These are phyloP conservation scores for Magallana ariakensis DNA, from an alignment of 1,140 invertebrate genomes.

Conservation along the genomic window DNA sequence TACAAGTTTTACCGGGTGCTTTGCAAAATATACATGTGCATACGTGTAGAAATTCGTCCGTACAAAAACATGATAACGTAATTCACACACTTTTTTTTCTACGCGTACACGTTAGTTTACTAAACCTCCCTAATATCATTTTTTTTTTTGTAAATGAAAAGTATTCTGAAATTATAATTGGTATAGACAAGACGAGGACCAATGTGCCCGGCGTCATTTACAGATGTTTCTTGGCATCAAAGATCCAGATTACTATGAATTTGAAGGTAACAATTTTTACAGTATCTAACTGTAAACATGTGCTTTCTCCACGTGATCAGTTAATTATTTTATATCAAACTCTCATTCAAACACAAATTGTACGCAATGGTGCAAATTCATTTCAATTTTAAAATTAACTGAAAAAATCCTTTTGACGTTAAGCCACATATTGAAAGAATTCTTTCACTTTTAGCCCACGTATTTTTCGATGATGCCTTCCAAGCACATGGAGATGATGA, in stretches of 20 bases:
- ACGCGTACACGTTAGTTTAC: too few relatives aligned
- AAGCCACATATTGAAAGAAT: conserved; percentile 82
- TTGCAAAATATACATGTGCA: too few relatives aligned
- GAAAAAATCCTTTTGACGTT: background rate
- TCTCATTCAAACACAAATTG: too few relatives aligned
- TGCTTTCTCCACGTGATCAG: conserved; percentile 72
- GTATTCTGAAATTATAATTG: too few relatives aligned
- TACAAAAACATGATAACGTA: too few relatives aligned
- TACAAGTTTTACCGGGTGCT: too few relatives aligned
- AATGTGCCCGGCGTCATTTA: conserved; percentile 92
- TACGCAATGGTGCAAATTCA: too few relatives aligned
- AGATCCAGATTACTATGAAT: conserved; percentile 98
- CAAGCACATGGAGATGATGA: conserved; percentile 94
- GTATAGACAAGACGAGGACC: conserved; percentile 92
- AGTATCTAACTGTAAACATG: too few relatives aligned
- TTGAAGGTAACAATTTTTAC: conserved; percentile 85
- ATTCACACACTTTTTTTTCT: too few relatives aligned
- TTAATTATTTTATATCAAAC: background rate
- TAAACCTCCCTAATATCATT: too few relatives aligned
- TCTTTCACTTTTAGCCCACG: conserved; percentile 86
- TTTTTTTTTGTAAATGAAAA: too few relatives aligned
- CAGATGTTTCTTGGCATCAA: conserved; percentile 94
- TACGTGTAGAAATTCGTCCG: too few relatives aligned
- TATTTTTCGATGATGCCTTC: conserved; percentile 99
- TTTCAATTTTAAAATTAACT: background rate